phyloP scores from a whole-genome alignment of 2,113 vertebrate genomes.

The Sclerurus mexicanus region DNA sequence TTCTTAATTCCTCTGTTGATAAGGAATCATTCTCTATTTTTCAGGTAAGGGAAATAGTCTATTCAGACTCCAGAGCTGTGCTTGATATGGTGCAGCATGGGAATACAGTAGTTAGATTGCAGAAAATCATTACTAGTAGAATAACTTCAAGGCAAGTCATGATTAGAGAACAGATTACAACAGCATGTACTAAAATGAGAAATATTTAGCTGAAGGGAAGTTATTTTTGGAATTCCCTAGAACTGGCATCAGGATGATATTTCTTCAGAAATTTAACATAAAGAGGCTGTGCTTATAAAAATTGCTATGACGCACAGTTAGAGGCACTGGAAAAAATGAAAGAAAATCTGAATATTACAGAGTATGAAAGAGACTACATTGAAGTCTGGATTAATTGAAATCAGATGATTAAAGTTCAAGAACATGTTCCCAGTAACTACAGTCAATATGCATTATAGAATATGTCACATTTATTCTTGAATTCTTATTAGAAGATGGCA shows the following conservation, averaged over 20 bases:
- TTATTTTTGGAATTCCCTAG: conserved; percentile 17
- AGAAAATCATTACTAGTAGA: conserved; percentile 8
- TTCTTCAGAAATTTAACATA: background rate
- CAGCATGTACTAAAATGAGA: background rate
- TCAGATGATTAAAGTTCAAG: background rate
- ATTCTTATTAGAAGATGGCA: background rate
- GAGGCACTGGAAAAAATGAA: background rate
- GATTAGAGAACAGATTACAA: conserved; percentile 23
- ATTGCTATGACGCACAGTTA: background rate
- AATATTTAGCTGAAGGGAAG: conserved; percentile 16
- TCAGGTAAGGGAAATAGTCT: background rate
- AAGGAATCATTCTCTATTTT: background rate
- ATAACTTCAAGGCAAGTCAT: conserved; percentile 13
- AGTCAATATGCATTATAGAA: background rate
- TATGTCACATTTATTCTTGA: background rate
- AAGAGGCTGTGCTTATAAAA: background rate
- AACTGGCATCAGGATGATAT: background rate
- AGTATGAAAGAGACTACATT: background rate
- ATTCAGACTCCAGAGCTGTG: background rate
- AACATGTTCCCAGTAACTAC: background rate
- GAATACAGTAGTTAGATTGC: background rate
- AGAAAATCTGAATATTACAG: background rate
- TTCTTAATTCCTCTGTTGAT: background rate
- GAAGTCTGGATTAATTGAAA: background rate
- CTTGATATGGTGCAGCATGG: background rate